A percentile compares a stretch with the other conserved stretches of the same genome.
Conservation (phyloP, 2,888 invertebrate genomes). For the Lathronympha strigana region DNA sequence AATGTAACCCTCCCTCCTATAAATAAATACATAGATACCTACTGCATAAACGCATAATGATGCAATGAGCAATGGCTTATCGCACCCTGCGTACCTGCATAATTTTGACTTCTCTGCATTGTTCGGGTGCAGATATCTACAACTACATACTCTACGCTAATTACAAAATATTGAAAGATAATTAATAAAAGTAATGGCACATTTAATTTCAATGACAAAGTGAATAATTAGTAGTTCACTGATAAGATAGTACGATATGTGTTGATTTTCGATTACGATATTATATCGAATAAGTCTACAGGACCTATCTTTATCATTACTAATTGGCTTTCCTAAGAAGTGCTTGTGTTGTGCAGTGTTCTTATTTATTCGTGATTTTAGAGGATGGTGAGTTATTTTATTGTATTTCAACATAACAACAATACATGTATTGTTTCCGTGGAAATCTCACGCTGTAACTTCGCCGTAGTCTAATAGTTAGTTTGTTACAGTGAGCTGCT, state of each 20-base stretch:
- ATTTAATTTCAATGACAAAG: conserved; percentile 19
- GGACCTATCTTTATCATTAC: conserved; percentile 31
- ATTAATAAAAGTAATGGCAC: conserved; percentile 12
- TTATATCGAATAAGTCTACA: conserved; percentile 25
- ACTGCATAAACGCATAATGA: too few species aligned
- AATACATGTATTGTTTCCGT: too few species aligned
- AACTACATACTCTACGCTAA: not conserved
- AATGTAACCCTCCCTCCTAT: too few species aligned
- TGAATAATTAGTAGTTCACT: conserved; percentile 33
- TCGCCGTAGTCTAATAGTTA: too few species aligned
- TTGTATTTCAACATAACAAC: too few species aligned
- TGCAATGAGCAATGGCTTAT: too few species aligned
- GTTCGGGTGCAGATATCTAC: too few species aligned
- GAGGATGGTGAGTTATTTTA: conserved; percentile 34
- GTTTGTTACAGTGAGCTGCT: too few species aligned
- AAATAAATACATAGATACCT: too few species aligned
- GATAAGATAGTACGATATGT: conserved; percentile 37
- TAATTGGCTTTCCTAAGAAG: conserved; percentile 31
- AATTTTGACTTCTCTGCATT: too few species aligned
- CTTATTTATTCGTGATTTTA: not conserved
- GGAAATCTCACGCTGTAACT: too few species aligned
- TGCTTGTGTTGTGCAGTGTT: conserved; percentile 37
- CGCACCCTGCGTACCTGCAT: too few species aligned
- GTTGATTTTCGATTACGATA: conserved; percentile 41
- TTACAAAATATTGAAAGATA: conserved; percentile 1